Evolutionary conservation across 2,797 vertebrate species (phyloP), one percentile per base, ranked within the genome.

Genomic region (Muscicapa striata): DNA sequence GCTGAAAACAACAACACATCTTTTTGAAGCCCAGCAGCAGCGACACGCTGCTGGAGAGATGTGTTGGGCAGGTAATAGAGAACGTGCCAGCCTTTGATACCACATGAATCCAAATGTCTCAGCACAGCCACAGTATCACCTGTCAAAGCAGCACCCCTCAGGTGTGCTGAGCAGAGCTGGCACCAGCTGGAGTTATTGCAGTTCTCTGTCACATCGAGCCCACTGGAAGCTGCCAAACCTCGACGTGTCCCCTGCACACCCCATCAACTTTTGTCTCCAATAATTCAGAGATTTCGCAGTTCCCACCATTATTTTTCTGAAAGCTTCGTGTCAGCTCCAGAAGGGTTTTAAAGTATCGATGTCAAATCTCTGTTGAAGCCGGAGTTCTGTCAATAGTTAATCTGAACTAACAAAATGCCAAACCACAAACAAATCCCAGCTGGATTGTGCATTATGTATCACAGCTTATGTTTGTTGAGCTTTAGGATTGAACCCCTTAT

Each of bases 391-490:
- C 97, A 94, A 87, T 87, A 91, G 93, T 68, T 96, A 96, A 97
- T 96, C 97, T 93, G 90, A 90, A 96, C 87, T 73, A 96, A 96
- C 94, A 89, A 89, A 87, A 72, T 2, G 4, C 95, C 92, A 38
- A 90, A 89, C 62, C 13, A 67, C 91, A 93, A 94, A 83, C 93
- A 94, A 97, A 97, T 95, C 96, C 96, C 90, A 6, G 9, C 10
- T 5, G 81, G 92, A 76, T 63, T 85, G 92, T 45, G 93, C 90
- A 52, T 94, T 95, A 87, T 94, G 92, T 68, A 87, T 75, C 90
- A 88, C 64, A 93, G 95, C 93, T 97, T 92, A 48, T 95, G 92
- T 97, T 97, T 97, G 96, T 87, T 94, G 93, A 97, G 97, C 93
- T 38, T 95, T 74, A 67, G 52, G 97, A 96, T 94, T 96, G 96